Conservation (phyloP, 30 jellyfish, hydroid and myxozoan genomes). For the Clytia hemisphaerica region DNA sequence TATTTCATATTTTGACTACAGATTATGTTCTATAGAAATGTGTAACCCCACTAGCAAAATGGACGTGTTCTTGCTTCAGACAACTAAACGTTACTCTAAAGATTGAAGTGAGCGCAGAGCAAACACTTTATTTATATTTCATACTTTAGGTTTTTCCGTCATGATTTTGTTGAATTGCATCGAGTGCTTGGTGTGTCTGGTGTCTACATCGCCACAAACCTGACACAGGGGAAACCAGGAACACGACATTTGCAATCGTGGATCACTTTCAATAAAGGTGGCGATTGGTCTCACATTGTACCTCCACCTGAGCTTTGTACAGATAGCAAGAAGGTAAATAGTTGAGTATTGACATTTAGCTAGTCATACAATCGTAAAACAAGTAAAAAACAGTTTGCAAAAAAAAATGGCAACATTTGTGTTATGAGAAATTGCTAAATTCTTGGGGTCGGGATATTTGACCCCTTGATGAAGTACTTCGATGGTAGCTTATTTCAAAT, state of each 20-base stretch:
- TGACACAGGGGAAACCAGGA: constrained; percentile 29
- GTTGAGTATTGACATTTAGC: not conserved
- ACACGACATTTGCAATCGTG: constrained; percentile 33
- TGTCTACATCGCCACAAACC: constrained; percentile 73
- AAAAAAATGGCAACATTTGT: too few relatives aligned
- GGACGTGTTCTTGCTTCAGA: too few relatives aligned
- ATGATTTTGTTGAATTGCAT: constrained; percentile 71
- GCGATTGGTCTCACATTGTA: constrained; percentile 69
- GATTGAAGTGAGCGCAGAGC: not conserved
- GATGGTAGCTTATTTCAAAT: too few relatives aligned
- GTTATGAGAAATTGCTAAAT: too few relatives aligned
- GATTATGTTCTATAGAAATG: too few relatives aligned
- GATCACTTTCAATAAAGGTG: constrained; percentile 87
- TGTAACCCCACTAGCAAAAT: too few relatives aligned
- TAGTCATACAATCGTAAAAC: not conserved
- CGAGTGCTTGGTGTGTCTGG: constrained; percentile 86
- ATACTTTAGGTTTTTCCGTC: constrained; percentile 18
- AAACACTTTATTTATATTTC: not conserved
- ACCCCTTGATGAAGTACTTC: not conserved
- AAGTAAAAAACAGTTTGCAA: too few relatives aligned
- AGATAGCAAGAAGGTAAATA: not conserved
- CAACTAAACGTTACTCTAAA: too few relatives aligned
- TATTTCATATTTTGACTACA: too few relatives aligned
- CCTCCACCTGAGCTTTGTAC: constrained; percentile 30
- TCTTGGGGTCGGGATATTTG: not conserved